Conservation (phyloP, 2,888 invertebrate species). For the Hemicrepidius hirtus region DNA sequence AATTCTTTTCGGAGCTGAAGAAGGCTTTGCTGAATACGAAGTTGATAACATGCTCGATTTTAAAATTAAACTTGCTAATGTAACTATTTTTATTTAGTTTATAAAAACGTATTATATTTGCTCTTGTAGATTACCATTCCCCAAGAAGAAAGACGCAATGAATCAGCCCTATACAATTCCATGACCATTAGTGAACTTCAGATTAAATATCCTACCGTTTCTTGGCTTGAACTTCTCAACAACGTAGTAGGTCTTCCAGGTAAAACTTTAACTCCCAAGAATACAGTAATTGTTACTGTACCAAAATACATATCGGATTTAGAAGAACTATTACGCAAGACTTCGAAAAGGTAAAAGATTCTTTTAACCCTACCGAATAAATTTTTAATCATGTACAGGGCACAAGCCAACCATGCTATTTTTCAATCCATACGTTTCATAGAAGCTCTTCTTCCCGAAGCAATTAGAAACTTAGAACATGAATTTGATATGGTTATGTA, state of each 20-base stretch:
- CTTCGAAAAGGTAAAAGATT: conserved; percentile 72
- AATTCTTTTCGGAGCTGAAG: conserved; percentile 88
- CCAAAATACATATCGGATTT: conserved; percentile 86
- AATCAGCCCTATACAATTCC: conserved; percentile 92
- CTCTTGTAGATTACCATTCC: conserved; percentile 84
- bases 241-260: conserved; percentile 80
- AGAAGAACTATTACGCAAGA: conserved; percentile 76
- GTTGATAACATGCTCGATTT: conserved; percentile 88
- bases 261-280: conserved; percentile 78
- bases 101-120: neutral
- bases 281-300: conserved; percentile 89
- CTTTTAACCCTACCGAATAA: neutral
- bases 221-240: conserved; percentile 91
- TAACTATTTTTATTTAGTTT: conserved; percentile 72
- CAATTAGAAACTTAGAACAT: conserved; percentile 85
- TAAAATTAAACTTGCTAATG: conserved; percentile 93
- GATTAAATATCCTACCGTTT: conserved; percentile 82
- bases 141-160: conserved; percentile 92
- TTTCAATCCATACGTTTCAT: conserved; percentile 92
- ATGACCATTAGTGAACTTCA: conserved; percentile 87
- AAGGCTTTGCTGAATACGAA: conserved; percentile 79
- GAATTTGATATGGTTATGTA: conserved; percentile 87
- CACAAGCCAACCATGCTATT: conserved; percentile 92
- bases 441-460: conserved; percentile 86
- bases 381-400: conserved; percentile 68